These are phyloP conservation scores for Podarcis siculus DNA, from an alignment of 2,797 vertebrate species.

Conservation along the genomic window DNA sequence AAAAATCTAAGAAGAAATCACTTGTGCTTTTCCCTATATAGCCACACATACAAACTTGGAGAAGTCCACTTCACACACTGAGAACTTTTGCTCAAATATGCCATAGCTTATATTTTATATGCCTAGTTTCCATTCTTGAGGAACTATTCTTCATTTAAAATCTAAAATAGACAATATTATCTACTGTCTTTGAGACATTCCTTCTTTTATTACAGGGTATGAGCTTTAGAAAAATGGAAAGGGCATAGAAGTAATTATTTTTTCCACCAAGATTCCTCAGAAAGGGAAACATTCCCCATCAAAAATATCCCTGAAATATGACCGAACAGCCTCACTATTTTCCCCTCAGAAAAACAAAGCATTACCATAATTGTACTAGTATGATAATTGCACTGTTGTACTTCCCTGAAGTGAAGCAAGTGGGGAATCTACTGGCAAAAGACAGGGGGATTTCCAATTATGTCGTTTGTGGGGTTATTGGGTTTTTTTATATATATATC, in stretches of 20 bases:
- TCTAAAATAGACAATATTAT: background rate
- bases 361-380: conserved; percentile 44
- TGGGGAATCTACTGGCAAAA: conserved; percentile 57
- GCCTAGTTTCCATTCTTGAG: background rate
- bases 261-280: conserved; percentile 11
- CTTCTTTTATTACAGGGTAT: rapidly evolving
- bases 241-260: background rate
- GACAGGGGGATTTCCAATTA: conserved; percentile 55
- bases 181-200: background rate
- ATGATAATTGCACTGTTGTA: conserved; percentile 51
- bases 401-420: conserved; percentile 59
- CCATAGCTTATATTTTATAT: background rate
- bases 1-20: background rate
- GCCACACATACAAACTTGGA: background rate
- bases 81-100: background rate
- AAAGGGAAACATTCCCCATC: conserved; percentile 6
- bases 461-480: conserved; percentile 37
- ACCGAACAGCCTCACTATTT: background rate
- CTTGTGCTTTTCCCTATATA: background rate
- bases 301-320: background rate
- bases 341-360: conserved; percentile 15
- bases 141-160: background rate
- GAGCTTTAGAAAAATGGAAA: background rate
- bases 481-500: conserved; percentile 45
- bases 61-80: background rate